Evolutionary conservation across 2,113 vertebrate species (phyloP), one percentile per base, ranked within the genome.

Genomic region (Antennarius striatus): DNA sequence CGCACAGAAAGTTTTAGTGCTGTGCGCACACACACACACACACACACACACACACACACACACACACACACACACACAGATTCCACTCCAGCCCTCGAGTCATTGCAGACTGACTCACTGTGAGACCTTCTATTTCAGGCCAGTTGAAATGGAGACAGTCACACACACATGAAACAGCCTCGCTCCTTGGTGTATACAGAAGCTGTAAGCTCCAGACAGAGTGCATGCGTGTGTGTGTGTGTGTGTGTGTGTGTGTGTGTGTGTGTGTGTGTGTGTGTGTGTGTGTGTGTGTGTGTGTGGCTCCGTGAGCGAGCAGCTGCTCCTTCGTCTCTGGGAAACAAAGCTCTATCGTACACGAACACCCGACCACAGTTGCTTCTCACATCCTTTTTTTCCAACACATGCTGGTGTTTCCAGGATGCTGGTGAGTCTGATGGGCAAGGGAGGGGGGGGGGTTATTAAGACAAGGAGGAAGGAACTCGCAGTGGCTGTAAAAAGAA

Each of bases 81-180:
- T 63, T 75, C 70, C 72, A 47, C 40, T 54, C 49, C 77, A 73
- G 48, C 66, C 85, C 81, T 62, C 43, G 53, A 78, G 78, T 67
- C 75, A 55, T 10, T 30, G 61, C 55, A 40, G 66, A 72, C 59
- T 91, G 88, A 91, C 64, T 88, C 88, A 90, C 70, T 49, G 69
- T 6, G 84, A 80, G 83, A 83, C 70, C 7, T 43, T 71, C 86
- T 86, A 89, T 90, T 86, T 85, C 69, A 79, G 73, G 71, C 74
- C 61, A 71, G 72, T 72, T 86, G 76, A 81, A 85, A 86, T 83
- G 60, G 77, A 85, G 56, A 84, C 77, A 77, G 72, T 72, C 79
- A 83, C 57, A 81, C 75, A 73, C 82, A 74, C 84, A 83, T 75
- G 77, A 79, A 86, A 78, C 77, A 75, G 73, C 58, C 79, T 76